phyloP scores from a whole-genome alignment of 2,113 vertebrate genomes.

The Peromyscus maniculatus region DNA sequence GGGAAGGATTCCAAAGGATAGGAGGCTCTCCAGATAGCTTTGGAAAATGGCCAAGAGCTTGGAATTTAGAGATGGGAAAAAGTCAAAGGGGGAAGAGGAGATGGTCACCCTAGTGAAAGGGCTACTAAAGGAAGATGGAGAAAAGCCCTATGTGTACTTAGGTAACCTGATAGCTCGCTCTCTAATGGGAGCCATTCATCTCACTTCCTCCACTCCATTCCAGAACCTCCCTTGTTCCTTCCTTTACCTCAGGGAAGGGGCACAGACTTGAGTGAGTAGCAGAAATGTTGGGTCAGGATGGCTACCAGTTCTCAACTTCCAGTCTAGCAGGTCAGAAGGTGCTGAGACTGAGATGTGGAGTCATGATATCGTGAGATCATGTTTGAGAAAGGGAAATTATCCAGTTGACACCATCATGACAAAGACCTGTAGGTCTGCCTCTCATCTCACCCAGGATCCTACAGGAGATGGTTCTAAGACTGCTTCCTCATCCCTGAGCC shows the following conservation, averaged over 20 bases:
- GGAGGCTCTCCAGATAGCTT: background rate
- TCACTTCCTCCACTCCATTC: background rate
- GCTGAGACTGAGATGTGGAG: no score
- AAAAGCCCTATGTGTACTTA: background rate
- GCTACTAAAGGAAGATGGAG: background rate
- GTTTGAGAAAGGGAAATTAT: background rate
- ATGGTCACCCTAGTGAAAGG: background rate
- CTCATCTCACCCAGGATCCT: fast-evolving
- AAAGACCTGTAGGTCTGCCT: background rate
- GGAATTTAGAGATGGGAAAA: background rate
- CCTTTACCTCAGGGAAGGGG: background rate
- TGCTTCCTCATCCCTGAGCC: background rate
- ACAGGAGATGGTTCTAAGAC: background rate
- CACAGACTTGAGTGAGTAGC: background rate
- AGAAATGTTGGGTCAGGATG: background rate
- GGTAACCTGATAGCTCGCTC: background rate
- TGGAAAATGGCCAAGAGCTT: background rate
- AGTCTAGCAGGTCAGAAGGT: background rate
- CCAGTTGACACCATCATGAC: background rate
- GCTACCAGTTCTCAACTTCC: background rate
- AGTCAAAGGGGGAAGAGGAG: background rate
- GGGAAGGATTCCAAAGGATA: background rate
- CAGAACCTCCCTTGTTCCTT: background rate
- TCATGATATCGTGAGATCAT: background rate
- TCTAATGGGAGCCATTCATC: background rate